Evolutionary conservation across 37 sponge, comb jelly and placozoan species (phyloP).

Genomic region (Tethya wilhelma): DNA sequence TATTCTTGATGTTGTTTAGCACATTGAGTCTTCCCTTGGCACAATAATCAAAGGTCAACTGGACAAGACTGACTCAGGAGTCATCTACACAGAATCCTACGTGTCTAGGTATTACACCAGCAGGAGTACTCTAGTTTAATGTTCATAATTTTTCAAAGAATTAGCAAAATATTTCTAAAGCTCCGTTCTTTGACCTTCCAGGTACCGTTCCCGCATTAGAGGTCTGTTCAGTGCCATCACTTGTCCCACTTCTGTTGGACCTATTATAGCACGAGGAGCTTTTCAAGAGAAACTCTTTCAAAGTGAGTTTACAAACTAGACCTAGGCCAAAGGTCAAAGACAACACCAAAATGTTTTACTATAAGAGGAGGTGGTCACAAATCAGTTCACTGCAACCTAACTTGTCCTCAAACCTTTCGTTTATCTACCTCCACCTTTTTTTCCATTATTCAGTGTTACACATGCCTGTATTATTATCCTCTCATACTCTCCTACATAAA

Average conservation of each 20-base stretch:
- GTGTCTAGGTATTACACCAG: conserved; percentile 51
- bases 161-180: neutral
- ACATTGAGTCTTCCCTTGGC: conserved; percentile 57
- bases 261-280: conserved; percentile 44
- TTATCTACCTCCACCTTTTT: no score
- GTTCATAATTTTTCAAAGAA: neutral
- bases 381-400: no score
- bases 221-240: conserved; percentile 92
- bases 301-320: conserved; percentile 73
- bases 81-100: conserved; percentile 78
- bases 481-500: no score
- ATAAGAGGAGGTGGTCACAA: no score
- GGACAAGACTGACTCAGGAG: conserved; percentile 54
- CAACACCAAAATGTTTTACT: no score
- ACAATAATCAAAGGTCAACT: conserved; percentile 60
- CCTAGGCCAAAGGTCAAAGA: no score
- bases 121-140: neutral
- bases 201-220: conserved; percentile 67
- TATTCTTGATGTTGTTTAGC: conserved; percentile 26
- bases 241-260: conserved; percentile 54
- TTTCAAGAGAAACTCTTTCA: conserved; percentile 76
- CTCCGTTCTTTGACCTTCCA: neutral
- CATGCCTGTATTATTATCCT: no score
- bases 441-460: no score
- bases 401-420: no score